Evolutionary conservation across 2,888 invertebrate genomes (phyloP).

Genomic region (Gari tellinella): DNA sequence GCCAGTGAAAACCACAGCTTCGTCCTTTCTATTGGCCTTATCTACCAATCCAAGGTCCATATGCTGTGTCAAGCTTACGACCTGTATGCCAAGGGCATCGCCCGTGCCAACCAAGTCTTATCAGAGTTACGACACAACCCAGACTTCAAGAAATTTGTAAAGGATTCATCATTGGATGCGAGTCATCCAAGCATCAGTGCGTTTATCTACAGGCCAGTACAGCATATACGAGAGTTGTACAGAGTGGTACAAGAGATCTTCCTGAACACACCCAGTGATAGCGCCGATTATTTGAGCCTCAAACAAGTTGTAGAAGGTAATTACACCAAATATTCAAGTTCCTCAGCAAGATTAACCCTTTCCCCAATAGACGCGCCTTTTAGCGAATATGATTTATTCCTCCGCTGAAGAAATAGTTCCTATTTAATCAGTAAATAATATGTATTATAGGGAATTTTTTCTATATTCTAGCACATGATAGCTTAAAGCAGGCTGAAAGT

Average conservation of each 20-base stretch:
- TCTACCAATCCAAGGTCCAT: conserved; percentile 74
- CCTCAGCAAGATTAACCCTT: background rate
- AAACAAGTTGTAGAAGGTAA: conserved; percentile 77
- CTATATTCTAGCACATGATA: too few relatives aligned
- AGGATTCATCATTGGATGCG: conserved; percentile 64
- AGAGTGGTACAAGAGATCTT: conserved; percentile 74
- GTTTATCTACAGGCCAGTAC: conserved; percentile 75
- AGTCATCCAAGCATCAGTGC: conserved; percentile 75
- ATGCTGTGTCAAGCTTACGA: conserved; percentile 81
- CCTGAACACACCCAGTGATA: conserved; percentile 67
- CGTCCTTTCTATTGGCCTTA: conserved; percentile 74
- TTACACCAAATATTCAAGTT: too few relatives aligned
- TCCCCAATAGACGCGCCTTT: too few relatives aligned
- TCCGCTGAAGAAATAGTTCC: too few relatives aligned
- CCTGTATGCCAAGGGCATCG: conserved; percentile 79
- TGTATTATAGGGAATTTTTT: too few relatives aligned
- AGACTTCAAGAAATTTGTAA: conserved; percentile 78
- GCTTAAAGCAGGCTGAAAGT: too few relatives aligned
- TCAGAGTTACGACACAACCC: conserved; percentile 68
- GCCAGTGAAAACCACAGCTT: conserved; percentile 70
- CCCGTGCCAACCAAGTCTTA: conserved; percentile 71
- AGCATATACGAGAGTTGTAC: conserved; percentile 79
- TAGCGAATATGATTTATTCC: too few relatives aligned
- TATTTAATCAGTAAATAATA: too few relatives aligned
- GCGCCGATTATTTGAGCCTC: conserved; percentile 72